phyloP scores from a whole-genome alignment of 92 coral and sea anemone species.

The Galaxea fascicularis region DNA sequence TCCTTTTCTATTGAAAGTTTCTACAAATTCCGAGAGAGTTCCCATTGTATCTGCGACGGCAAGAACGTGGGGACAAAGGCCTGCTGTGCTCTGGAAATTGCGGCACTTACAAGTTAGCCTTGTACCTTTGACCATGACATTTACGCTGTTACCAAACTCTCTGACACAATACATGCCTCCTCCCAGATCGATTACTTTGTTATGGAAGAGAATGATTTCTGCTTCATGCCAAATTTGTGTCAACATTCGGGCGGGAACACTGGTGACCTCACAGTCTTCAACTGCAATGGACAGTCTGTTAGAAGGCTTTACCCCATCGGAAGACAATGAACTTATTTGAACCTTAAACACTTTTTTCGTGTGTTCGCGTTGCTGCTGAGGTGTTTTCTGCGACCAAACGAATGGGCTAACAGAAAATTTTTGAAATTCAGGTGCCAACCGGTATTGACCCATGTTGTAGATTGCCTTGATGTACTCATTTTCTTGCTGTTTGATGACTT shows the following conservation, averaged over 20 bases:
- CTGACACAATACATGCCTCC: constrained; percentile 58
- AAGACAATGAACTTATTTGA: neutral
- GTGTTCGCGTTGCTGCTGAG: constrained; percentile 48
- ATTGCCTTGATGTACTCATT: constrained; percentile 72
- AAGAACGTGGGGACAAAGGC: no score
- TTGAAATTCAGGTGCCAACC: constrained; percentile 45
- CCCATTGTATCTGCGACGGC: constrained; percentile 62
- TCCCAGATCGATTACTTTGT: constrained; percentile 50
- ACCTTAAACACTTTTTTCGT: neutral
- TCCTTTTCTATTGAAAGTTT: constrained; percentile 15
- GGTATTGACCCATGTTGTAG: constrained; percentile 73
- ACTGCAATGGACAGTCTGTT: constrained; percentile 43
- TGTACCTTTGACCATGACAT: constrained; percentile 40
- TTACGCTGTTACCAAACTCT: constrained; percentile 50
- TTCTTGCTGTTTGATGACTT: constrained; percentile 69
- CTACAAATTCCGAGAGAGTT: constrained; percentile 30
- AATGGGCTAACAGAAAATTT: constrained; percentile 44
- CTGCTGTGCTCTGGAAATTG: constrained; percentile 52
- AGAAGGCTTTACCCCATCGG: neutral
- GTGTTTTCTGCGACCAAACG: constrained; percentile 66
- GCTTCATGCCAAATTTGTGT: constrained; percentile 67
- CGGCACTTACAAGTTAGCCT: constrained; percentile 49
- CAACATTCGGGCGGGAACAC: constrained; percentile 44
- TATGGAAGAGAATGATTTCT: constrained; percentile 55
- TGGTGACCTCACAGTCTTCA: constrained; percentile 46